Conservation (phyloP, 2,797 vertebrate genomes). For the Pagetopsis macropterus region DNA sequence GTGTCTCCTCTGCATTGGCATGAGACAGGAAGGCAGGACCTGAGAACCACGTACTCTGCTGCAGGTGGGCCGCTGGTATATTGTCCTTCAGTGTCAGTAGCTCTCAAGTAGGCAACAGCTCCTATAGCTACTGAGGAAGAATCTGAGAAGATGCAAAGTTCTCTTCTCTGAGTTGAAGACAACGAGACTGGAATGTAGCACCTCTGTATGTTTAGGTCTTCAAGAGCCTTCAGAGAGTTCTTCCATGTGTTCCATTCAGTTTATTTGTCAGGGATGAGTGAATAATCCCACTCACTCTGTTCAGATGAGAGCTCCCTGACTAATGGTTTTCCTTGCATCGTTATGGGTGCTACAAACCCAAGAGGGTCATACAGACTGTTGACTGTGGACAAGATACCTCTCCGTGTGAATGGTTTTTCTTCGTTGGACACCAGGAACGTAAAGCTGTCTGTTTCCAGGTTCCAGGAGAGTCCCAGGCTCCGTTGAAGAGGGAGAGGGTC, state of each 20-base stretch:
- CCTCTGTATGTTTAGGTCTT: conserved; percentile 24
- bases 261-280: conserved; percentile 5
- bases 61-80: no score
- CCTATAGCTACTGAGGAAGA: conserved; percentile 30
- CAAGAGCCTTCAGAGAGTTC: conserved; percentile 17
- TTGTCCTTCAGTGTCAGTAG: neutral
- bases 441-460: conserved; percentile 25
- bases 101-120: conserved; percentile 25
- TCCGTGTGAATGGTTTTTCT: conserved; percentile 29
- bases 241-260: conserved; percentile 8
- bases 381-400: conserved; percentile 24
- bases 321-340: conserved; percentile 23
- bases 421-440: conserved; percentile 23
- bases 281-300: conserved; percentile 30
- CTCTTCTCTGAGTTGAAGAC: neutral
- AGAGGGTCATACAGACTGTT: conserved; percentile 44
- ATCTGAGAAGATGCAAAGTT: conserved; percentile 31
- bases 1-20: no score
- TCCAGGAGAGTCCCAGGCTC: conserved; percentile 6
- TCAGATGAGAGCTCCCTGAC: conserved; percentile 23
- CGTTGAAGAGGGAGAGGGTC: neutral
- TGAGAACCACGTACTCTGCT: no score
- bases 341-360: conserved; percentile 34
- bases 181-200: conserved; percentile 1
- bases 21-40: no score